A percentile compares a stretch with the other conserved stretches of the same genome.
Evolutionary conservation across 2,113 vertebrate genomes (phyloP).

Genomic region (Phyllopteryx taeniolatus): DNA sequence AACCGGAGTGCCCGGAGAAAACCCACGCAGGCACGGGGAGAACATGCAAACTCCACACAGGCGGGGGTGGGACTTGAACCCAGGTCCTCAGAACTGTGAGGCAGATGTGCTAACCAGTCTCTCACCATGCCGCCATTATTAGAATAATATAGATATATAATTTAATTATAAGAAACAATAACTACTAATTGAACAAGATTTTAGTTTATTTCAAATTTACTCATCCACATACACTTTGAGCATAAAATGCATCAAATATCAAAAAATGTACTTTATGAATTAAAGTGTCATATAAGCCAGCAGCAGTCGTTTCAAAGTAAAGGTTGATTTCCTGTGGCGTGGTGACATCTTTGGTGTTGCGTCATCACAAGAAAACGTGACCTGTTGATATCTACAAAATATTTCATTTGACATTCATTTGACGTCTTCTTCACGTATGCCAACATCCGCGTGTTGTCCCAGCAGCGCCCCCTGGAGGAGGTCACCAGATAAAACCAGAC

Average conservation of each 20-base stretch:
- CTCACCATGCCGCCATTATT: too few species aligned
- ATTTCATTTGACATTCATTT: neutral
- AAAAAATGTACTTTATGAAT: neutral
- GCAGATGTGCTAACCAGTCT: too few species aligned
- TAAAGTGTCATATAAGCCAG: neutral
- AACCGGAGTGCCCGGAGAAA: too few species aligned
- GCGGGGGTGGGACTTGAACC: too few species aligned
- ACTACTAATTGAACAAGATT: neutral
- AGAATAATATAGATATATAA: too few species aligned
- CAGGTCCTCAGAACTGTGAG: too few species aligned
- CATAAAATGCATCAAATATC: neutral
- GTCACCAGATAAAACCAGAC: neutral
- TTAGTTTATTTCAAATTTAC: neutral
- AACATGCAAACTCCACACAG: too few species aligned
- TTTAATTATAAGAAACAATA: too few species aligned
- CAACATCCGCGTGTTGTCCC: too few species aligned
- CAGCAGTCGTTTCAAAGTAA: neutral
- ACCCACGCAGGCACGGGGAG: too few species aligned
- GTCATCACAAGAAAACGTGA: neutral
- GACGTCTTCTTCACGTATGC: neutral
- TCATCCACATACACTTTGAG: neutral
- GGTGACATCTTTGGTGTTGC: neutral
- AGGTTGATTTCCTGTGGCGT: neutral
- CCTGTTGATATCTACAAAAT: neutral
- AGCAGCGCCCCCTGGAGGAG: neutral